Base-by-base conservation (phyloP, 2,113 vertebrate genomes). In the Cebus imitator region DNA sequence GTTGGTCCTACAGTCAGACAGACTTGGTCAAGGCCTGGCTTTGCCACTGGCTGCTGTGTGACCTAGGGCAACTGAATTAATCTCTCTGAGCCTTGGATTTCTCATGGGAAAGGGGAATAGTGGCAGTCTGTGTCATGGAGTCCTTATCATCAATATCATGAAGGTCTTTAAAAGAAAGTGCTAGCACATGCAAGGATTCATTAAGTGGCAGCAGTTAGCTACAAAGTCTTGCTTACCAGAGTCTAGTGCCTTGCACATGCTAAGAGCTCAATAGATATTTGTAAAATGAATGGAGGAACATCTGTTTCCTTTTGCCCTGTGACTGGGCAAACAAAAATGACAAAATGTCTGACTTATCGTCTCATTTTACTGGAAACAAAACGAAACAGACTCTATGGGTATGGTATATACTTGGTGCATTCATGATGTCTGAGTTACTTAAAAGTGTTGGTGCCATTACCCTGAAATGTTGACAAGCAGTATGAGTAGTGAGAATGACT, bases 401-500 rank as follows among this genome's bases (percentile, higher is more conserved):
- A 4, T 17, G 40, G 16, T 2, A 2, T 10, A 1, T 27, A 0
- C 66, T 6, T 1, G 35, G 52, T 52, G 18, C 13, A 0, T 27
- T 45, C 13, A 1, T 4, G n/a, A 17, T 85, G 0, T 37, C 66
- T 17, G 32, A 9, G 20, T 21, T 13, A 2, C 43, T 6, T 1
- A 4, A 70, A 52, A 57, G 73, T 4, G 4, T 8, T 4, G 2
- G 40, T 72, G 73, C 58, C 80, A 0, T 76, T 8, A 16, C 79
- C 85, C 37, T 40, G 52, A 23, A 2, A 2, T 57, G 75, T 66
- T 43, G 61, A 10, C 18, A 66, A 68, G 52, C 17, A 7, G 79
- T 92, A 58, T 94, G 86, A 83, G 68, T 84, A 35, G 90, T 92
- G 64, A 95, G 75, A 48, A 30, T 90, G 83, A 73, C 80, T 84